Evolutionary conservation across 2,888 invertebrate genomes (phyloP), one percentile per base, ranked within the genome.

Genomic region (Pherbina coryleti): DNA sequence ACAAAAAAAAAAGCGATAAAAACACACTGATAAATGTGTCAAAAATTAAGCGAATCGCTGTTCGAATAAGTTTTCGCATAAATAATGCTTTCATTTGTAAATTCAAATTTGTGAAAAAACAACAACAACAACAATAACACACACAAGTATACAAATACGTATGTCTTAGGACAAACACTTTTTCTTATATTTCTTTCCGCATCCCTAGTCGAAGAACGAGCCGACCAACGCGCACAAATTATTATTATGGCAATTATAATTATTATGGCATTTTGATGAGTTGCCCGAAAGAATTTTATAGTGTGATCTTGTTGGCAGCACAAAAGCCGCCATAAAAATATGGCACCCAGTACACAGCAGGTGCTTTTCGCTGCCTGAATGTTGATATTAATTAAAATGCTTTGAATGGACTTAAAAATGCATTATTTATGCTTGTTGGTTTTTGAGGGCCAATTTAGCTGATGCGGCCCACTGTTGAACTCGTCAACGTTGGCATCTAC

Each of bases 251-350:
- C 57, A 60, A 25, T 60, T 60, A 60, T 60, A 60, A 60, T 60
- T 19, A 60, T 60, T 22, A 60, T 60, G 22, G 57, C 57, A 60
- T 60, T 60, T 60, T 60, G 57, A 60, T 60, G 57, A 60, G 57
- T 60, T 28, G 57, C 11, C 14, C 11, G 25, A 5, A 25, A 28
- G 57, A 60, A 25, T 60, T n/a, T 22, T 22, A 60, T 25, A 60
- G 57, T 22, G 57, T 60, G 57, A 60, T 60, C 57, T 60, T 60
- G 57, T 60, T 60, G 57, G 57, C 57, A 19, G 19, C 57, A 60
- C 25, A 25, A 25, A 25, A 14, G 25, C 57, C 57, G 25, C 25
- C 57, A 25, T 3, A 14, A 60, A 22, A 22, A 28, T 28, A 22
- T 60, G 57, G 25, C 57, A 60, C 25, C 8, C 11, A 22, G 22